These are phyloP conservation scores for Anableps anableps DNA, from an alignment of 2,797 vertebrate genomes.

Conservation along the genomic window DNA sequence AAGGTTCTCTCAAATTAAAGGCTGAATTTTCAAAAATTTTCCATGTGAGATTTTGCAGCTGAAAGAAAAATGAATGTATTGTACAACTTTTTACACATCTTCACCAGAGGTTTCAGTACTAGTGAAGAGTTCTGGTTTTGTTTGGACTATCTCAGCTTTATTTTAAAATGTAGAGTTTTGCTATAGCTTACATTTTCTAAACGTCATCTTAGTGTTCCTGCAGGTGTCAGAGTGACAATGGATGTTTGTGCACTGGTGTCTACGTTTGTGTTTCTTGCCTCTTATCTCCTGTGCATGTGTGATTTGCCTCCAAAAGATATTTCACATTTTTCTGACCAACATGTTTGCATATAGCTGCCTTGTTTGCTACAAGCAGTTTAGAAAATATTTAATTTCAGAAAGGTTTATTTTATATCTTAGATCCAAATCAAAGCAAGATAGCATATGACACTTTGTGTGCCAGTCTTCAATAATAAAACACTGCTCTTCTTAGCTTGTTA, in stretches of 20 bases:
- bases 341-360: slow-evolving; percentile 64
- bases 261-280: slow-evolving; percentile 16
- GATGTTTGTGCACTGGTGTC: neutral
- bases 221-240: slow-evolving; percentile 27
- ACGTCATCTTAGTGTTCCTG: slow-evolving; percentile 48
- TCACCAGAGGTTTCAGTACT: neutral
- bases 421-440: slow-evolving; percentile 62
- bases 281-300: slow-evolving; percentile 50
- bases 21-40: neutral
- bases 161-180: slow-evolving; percentile 40
- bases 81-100: neutral
- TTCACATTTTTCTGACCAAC: slow-evolving; percentile 74
- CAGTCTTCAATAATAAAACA: slow-evolving; percentile 33
- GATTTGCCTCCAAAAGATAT: slow-evolving; percentile 64
- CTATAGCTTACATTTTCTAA: slow-evolving; percentile 58
- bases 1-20: neutral
- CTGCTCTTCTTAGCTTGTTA: slow-evolving; percentile 12
- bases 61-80: neutral
- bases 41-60: neutral
- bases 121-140: slow-evolving; percentile 12
- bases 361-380: slow-evolving; percentile 72
- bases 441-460: slow-evolving; percentile 33
- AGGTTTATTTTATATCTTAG: slow-evolving; percentile 73
- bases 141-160: slow-evolving; percentile 39
- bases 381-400: slow-evolving; percentile 81